Evolutionary conservation across 2,888 invertebrate genomes (phyloP), one percentile per base, ranked within the genome.

Genomic region (Hermaeophaga mercurialis): DNA sequence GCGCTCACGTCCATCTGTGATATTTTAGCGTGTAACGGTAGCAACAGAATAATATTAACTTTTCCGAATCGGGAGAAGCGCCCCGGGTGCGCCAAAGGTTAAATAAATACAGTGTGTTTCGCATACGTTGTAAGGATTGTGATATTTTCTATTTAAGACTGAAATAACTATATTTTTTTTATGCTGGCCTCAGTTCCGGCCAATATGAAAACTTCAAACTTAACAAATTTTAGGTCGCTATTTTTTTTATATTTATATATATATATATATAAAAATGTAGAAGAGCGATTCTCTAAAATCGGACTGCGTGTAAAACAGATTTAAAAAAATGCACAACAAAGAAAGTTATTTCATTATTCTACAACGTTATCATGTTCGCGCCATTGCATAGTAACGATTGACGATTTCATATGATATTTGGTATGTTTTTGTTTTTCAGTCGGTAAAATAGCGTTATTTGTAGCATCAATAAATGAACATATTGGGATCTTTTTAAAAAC

Each of bases 81-180:
- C 75, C 67, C 66, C 63, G 67, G 64, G 65, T 65, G 50, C 53
- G 58, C 63, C 59, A 39, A 12, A 18, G 38, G 6, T 39, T 19
- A 28, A 26, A 26, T 1, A 9, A 54, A 56, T 45, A 46, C 54
- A 54, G 59, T 61, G 60, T 63, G 46, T 46, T 43, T 66, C 60
- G 65, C 68, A 73, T 74, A 68, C 70, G 73, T 74, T 72, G 72
- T 69, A 72, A 69, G 71, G 73, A 72, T 75, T 79, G 80, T 80
- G 80, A 80, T 80, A 80, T 79, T 79, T 78, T 78, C 78, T 77
- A 77, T 76, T 52, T 65, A 78, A 80, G 80, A 80, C 80, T 80
- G 80, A 80, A 76, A 75, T 74, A 75, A 64, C 66, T 74, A 73
- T 75, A 75, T 75, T 73, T 76, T 76, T 75, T 71, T 74, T 75